Evolutionary conservation across 1,140 invertebrate genomes (phyloP), one percentile per base, ranked within the genome.

Genomic region (Drosophila tristis): DNA sequence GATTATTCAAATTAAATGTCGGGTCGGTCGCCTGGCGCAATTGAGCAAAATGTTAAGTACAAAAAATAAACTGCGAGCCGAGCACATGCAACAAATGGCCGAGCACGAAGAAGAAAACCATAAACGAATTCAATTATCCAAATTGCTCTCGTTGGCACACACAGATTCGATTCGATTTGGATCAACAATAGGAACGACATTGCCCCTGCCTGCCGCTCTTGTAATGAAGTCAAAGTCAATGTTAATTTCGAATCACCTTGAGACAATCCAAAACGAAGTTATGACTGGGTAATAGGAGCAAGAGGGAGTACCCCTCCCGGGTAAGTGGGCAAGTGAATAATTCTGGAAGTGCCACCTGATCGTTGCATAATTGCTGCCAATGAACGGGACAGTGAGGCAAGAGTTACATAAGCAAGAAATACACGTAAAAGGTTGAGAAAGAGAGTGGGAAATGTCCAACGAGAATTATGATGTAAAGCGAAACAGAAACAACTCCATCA

Each of bases 221-320:
- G 74, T 81, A 82, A 86, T 71, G 64, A 25, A 13, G 3, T 8
- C 29, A 63, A 87, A 87, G 84, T 87, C 74, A 82, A 77, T 67
- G 49, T 72, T 82, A 86, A 71, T 84, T 80, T 78, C 29, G 39
- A 58, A 56, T 87, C 76, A 86, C 81, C 81, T 86, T 86, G 82
- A 72, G 11, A 9, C 26, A 50, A 15, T 43, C 9, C 20, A n/a
- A 50, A 23, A 25, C 1, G 16, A 11, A 39, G 44, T 5, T 25
- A 29, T 16, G 5, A 44, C 4, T 49, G 11, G 13, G 26, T n/a
- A 26, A 7, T 11, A 39, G 65, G 49, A 29, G 35, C 0, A 20
- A 20, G 20, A 20, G 31, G 31, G 2, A 0, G 8, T n/a, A n/a
- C n/a, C n/a, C n/a, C n/a, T n/a, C n/a, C n/a, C n/a, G n/a, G n/a